Percentiles rank a stretch among this genome's conserved stretches.
phyloP scores from a whole-genome alignment of 2,113 vertebrate genomes.

The crab-eating macaque (Macaca fascicularis) region DNA sequence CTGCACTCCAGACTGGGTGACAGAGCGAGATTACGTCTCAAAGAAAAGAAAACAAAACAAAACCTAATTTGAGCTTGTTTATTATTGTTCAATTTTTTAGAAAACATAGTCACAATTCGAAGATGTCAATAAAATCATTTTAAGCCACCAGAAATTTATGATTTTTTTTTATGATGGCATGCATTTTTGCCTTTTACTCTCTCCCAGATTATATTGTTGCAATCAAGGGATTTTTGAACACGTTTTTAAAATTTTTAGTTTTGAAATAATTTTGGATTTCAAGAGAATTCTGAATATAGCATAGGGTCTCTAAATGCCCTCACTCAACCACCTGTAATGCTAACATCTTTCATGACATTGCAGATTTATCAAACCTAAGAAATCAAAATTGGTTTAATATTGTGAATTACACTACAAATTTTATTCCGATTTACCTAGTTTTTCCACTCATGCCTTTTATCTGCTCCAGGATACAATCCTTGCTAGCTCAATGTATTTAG shows the following conservation, averaged over 20 bases:
- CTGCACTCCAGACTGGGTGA: neutral
- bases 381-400: neutral
- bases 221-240: neutral
- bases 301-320: neutral
- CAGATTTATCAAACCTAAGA: too few species aligned
- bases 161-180: neutral
- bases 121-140: neutral
- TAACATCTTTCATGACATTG: neutral
- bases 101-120: neutral
- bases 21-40: neutral
- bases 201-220: neutral
- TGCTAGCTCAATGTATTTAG: neutral
- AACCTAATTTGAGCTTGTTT: neutral
- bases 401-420: neutral
- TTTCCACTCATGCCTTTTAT: neutral
- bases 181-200: neutral
- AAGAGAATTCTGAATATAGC: neutral
- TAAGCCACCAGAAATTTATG: neutral
- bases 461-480: neutral
- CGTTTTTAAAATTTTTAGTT: neutral
- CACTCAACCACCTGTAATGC: neutral
- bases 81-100: neutral
- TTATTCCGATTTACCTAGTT: neutral
- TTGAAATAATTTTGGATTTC: neutral
- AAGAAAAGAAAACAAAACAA: neutral